phyloP scores from a whole-genome alignment of 2,888 invertebrate species.

The Mycalesis mineus region DNA sequence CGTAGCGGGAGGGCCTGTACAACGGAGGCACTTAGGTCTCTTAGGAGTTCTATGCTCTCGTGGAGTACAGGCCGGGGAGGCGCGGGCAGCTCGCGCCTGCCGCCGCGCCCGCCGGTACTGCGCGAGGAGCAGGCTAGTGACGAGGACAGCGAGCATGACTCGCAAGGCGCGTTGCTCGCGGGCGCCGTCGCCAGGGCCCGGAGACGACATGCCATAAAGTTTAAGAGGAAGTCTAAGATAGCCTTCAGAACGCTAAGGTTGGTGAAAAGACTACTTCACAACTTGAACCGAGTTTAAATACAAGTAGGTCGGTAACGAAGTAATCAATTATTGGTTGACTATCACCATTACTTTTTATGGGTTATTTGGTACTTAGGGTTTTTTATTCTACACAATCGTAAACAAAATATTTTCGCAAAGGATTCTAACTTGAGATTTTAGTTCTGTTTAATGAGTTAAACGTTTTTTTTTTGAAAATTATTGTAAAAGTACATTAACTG shows the following conservation, averaged over 20 bases:
- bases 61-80: constrained; percentile 55
- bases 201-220: constrained; percentile 69
- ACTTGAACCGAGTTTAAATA: no score
- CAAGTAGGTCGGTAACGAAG: no score
- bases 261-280: no score
- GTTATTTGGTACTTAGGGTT: no score
- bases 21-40: constrained; percentile 74
- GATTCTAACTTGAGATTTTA: no score
- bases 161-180: constrained; percentile 60
- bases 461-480: no score
- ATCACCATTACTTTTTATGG: no score
- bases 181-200: constrained; percentile 65
- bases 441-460: no score
- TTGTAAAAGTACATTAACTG: no score
- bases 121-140: constrained; percentile 38
- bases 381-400: no score
- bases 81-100: constrained; percentile 48
- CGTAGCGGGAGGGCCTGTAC: constrained; percentile 65
- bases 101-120: constrained; percentile 36
- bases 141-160: constrained; percentile 50
- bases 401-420: no score
- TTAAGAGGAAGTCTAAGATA: constrained; percentile 67
- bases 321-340: no score
- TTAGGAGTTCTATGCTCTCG: constrained; percentile 73
- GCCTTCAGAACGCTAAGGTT: constrained; percentile 65